Evolutionary conservation across 2,797 vertebrate species (phyloP).

Genomic region (Fistularia tabacaria): DNA sequence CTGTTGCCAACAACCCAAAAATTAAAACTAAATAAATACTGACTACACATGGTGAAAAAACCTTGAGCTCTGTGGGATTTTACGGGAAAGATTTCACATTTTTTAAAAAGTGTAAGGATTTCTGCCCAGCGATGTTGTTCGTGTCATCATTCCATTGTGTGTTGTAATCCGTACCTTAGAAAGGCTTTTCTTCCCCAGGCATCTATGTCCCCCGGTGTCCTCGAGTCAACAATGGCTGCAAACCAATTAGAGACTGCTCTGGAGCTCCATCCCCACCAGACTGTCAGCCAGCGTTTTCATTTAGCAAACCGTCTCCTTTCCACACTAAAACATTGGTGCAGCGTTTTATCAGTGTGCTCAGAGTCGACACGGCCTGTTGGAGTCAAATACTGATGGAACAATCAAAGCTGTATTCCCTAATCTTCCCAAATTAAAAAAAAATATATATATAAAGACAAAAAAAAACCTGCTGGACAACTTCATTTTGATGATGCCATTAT

Average conservation of each 20-base stretch:
- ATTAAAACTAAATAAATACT: conserved; percentile 11
- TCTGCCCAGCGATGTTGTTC: conserved; percentile 15
- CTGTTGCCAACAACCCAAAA: conserved; percentile 7
- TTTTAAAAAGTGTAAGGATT: conserved; percentile 22
- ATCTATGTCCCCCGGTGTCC: conserved; percentile 27
- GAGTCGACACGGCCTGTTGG: too few species aligned
- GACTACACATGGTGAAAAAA: conserved; percentile 17
- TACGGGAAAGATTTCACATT: conserved; percentile 1
- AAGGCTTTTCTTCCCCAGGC: conserved; percentile 17
- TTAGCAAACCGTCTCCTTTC: conserved; percentile 14
- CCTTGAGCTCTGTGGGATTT: conserved; percentile 13
- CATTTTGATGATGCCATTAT: too few species aligned
- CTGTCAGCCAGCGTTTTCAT: conserved; percentile 33
- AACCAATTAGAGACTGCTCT: conserved; percentile 42
- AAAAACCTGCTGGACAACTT: too few species aligned
- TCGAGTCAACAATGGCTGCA: conserved; percentile 32
- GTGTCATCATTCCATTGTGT: conserved; percentile 29
- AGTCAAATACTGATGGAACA: too few species aligned
- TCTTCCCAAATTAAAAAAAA: too few species aligned
- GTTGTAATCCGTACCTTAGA: conserved; percentile 41
- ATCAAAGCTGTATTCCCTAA: too few species aligned
- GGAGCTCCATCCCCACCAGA: conserved; percentile 17
- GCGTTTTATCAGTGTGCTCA: neutral
- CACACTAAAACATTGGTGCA: neutral
- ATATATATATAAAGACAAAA: too few species aligned